These are phyloP conservation scores for Chlorospingus semifuscus DNA, from an alignment of 2,797 vertebrate species.

Conservation along the genomic window DNA sequence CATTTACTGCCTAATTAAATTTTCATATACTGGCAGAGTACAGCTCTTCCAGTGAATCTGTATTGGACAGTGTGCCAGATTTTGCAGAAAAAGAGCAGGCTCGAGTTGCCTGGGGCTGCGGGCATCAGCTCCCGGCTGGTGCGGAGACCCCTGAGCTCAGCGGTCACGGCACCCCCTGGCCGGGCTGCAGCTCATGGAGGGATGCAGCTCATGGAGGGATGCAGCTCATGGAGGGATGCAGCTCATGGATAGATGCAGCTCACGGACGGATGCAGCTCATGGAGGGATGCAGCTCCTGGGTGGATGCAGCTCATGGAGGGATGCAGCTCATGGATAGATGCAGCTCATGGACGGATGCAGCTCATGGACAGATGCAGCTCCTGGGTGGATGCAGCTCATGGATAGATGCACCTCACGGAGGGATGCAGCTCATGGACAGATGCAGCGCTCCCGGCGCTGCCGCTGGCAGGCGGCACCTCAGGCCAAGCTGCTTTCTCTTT, in stretches of 20 bases:
- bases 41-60: background rate
- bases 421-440: background rate
- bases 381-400: too few species aligned
- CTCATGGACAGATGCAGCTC: too few species aligned
- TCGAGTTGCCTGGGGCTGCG: background rate
- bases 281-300: too few species aligned
- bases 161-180: background rate
- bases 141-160: accelerated
- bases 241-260: too few species aligned
- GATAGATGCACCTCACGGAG: too few species aligned
- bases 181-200: background rate
- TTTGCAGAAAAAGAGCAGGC: background rate
- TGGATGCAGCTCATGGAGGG: too few species aligned
- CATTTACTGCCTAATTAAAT: conserved; percentile 53
- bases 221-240: too few species aligned
- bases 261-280: too few species aligned
- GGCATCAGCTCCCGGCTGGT: accelerated
- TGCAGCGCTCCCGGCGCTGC: accelerated
- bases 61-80: background rate
- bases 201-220: accelerated
- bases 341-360: too few species aligned
- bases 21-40: conserved; percentile 42
- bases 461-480: background rate
- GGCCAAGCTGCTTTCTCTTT: background rate
- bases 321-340: too few species aligned